Evolutionary conservation across 2,888 invertebrate genomes (phyloP).

Genomic region (Belgica antarctica): DNA sequence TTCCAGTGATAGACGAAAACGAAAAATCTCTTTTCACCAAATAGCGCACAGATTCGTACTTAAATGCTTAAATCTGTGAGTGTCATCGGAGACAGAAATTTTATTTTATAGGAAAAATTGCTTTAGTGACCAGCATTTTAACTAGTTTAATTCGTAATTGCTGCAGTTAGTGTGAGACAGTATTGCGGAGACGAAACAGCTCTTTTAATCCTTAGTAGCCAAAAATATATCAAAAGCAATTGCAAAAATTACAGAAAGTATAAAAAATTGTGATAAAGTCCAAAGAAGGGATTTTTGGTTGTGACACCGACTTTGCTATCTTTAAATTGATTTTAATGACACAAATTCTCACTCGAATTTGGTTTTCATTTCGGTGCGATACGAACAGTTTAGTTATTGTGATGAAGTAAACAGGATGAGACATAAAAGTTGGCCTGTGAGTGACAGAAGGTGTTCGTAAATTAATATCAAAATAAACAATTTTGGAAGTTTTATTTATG

Average conservation of each 20-base stretch:
- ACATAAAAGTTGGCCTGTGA: constrained; percentile 19
- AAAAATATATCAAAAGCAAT: constrained; percentile 13
- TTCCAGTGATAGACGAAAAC: constrained; percentile 21
- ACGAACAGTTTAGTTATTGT: too few relatives aligned
- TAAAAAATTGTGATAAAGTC: constrained; percentile 10
- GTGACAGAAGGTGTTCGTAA: neutral
- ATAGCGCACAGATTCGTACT: constrained; percentile 23
- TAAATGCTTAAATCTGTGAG: constrained; percentile 1
- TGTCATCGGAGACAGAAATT: constrained; percentile 16
- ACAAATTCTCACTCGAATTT: neutral
- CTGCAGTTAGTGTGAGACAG: neutral
- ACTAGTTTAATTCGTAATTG: neutral
- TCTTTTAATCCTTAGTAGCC: too few relatives aligned
- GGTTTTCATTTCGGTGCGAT: too few relatives aligned
- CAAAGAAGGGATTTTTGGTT: constrained; percentile 5
- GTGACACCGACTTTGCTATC: constrained; percentile 6
- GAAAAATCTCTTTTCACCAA: constrained; percentile 1
- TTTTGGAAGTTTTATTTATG: constrained; percentile 38
- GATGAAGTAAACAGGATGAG: neutral
- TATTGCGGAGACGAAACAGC: neutral
- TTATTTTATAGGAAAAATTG: constrained; percentile 6
- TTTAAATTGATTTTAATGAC: neutral
- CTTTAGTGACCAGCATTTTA: constrained; percentile 11
- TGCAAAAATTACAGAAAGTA: constrained; percentile 7
- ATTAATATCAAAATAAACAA: constrained; percentile 27